Evolutionary conservation across 2,888 invertebrate species (phyloP).

Genomic region (Panorpa germanica): DNA sequence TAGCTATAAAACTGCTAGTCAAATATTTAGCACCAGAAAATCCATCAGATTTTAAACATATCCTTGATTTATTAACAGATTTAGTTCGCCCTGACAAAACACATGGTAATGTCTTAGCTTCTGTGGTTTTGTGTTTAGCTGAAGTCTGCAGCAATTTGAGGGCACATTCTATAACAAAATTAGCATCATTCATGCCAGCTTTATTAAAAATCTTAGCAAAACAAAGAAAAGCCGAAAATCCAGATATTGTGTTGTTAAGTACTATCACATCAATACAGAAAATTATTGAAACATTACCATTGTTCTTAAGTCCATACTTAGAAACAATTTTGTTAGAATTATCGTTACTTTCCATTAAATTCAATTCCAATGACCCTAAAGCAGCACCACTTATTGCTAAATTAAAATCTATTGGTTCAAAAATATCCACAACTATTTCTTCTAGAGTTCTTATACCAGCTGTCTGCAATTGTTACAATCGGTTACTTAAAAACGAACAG

Average conservation of each 20-base stretch:
- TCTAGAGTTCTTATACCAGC: constrained; percentile 60
- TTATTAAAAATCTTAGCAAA: constrained; percentile 42
- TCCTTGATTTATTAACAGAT: constrained; percentile 46
- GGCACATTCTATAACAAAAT: constrained; percentile 49
- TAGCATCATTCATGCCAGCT: constrained; percentile 66
- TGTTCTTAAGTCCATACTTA: constrained; percentile 74
- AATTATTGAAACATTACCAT: constrained; percentile 60
- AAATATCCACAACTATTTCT: constrained; percentile 46
- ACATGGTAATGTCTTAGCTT: constrained; percentile 46
- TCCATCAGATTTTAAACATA: constrained; percentile 47
- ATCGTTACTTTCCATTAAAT: constrained; percentile 33
- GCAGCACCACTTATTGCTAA: constrained; percentile 34
- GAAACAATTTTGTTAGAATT: constrained; percentile 47
- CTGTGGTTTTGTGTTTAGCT: constrained; percentile 55
- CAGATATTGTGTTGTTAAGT: constrained; percentile 45
- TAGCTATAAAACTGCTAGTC: constrained; percentile 67
- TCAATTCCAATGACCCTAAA: constrained; percentile 27
- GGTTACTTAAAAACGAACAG: constrained; percentile 34
- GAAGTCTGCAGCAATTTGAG: constrained; percentile 59
- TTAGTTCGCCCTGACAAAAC: constrained; percentile 31
- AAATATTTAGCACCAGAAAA: constrained; percentile 46
- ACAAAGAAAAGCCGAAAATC: constrained; percentile 36
- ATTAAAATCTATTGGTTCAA: constrained; percentile 39
- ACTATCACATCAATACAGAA: constrained; percentile 63
- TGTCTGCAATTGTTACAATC: constrained; percentile 41